Conservation (phyloP, 2,888 invertebrate genomes). For the Ophioninae sp. region DNA sequence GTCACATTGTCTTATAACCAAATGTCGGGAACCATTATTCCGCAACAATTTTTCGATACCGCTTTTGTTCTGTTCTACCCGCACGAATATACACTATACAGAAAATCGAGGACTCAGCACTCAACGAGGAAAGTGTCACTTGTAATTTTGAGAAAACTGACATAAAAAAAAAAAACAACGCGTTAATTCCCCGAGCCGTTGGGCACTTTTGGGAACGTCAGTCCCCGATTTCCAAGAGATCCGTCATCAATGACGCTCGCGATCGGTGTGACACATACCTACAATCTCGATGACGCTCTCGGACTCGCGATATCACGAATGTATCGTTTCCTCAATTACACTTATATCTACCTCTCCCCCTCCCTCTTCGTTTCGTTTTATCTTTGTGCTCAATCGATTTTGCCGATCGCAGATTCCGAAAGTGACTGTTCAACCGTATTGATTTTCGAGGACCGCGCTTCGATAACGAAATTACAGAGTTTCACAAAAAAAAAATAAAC, state of each 20-base stretch:
- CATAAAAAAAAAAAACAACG: neutral
- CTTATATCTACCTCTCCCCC: neutral
- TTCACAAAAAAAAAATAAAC: neutral
- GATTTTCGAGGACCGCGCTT: neutral
- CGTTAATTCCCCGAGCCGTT: neutral
- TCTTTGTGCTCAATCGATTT: slow-evolving; percentile 2
- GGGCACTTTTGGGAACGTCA: neutral
- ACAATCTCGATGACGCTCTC: neutral
- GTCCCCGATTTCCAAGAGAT: neutral
- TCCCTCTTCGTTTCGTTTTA: neutral
- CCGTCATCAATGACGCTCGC: neutral
- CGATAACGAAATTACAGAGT: neutral
- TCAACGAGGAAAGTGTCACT: neutral
- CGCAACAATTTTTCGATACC: too few relatives aligned
- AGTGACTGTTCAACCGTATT: slow-evolving; percentile 2
- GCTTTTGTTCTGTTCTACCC: too few relatives aligned
- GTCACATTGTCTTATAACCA: too few relatives aligned
- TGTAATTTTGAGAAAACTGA: neutral
- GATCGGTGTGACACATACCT: neutral
- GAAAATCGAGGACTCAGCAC: too few relatives aligned
- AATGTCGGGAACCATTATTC: too few relatives aligned
- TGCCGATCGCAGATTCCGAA: neutral
- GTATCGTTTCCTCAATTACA: neutral
- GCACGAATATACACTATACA: too few relatives aligned
- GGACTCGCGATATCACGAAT: neutral